These are phyloP conservation scores for Gallinago media DNA, from an alignment of 2,113 vertebrate species.

Conservation along the genomic window DNA sequence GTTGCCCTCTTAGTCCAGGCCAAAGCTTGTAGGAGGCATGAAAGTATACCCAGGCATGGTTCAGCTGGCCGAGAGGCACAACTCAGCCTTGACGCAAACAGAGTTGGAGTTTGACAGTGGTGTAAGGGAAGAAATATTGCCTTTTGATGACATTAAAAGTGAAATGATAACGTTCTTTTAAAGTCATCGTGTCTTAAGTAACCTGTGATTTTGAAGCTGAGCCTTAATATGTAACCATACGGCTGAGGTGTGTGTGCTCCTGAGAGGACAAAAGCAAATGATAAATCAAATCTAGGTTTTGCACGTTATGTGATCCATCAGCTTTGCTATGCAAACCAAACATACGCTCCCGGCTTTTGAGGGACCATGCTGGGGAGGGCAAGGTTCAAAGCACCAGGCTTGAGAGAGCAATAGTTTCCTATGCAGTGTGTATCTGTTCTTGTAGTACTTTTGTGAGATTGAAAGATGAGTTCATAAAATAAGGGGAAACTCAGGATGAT, in stretches of 20 bases:
- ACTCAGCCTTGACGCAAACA: not conserved
- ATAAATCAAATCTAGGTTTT: not conserved
- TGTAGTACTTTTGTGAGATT: not conserved
- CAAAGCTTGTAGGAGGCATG: not conserved
- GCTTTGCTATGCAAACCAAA: not conserved
- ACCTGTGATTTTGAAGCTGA: not conserved
- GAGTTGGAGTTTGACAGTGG: not conserved
- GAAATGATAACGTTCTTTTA: not conserved
- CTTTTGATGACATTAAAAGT: not conserved
- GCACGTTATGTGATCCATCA: not conserved
- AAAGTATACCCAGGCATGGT: not conserved
- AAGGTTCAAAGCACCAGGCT: not conserved
- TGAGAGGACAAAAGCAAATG: not conserved
- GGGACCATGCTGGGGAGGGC: rapidly evolving
- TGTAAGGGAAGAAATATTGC: not conserved
- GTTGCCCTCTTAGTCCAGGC: not conserved
- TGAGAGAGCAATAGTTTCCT: not conserved
- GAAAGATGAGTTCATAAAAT: not conserved
- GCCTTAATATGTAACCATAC: not conserved
- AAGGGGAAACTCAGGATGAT: not conserved
- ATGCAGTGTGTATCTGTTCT: not conserved
- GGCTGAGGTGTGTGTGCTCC: not conserved
- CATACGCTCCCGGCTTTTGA: not conserved
- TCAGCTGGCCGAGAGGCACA: not conserved
- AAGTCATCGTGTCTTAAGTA: not conserved